Evolutionary conservation across 2,797 vertebrate species (phyloP).

Genomic region (Lepus townsendii): DNA sequence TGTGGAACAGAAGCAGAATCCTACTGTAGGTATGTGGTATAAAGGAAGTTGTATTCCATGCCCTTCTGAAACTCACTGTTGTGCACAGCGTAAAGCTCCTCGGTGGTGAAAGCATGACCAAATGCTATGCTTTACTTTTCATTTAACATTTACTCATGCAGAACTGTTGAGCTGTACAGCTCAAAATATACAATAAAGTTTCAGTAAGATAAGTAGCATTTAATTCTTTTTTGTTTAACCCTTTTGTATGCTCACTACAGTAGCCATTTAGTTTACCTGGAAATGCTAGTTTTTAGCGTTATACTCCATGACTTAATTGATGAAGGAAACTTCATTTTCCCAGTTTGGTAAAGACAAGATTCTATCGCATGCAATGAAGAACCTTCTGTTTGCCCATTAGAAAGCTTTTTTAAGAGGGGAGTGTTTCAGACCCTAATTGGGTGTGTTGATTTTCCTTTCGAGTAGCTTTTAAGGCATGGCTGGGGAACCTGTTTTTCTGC

Average conservation of each 20-base stretch:
- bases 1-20: conserved; percentile 92
- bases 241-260: background rate
- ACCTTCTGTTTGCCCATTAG: conserved; percentile 37
- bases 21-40: conserved; percentile 92
- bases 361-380: background rate
- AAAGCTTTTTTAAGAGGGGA: background rate
- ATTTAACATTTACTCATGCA: conserved; percentile 60
- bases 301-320: conserved; percentile 32
- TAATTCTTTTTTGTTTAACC: conserved; percentile 50
- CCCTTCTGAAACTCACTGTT: conserved; percentile 64
- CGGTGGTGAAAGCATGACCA: conserved; percentile 77
- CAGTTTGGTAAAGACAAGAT: conserved; percentile 20
- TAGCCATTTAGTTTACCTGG: conserved; percentile 10
- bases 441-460: conserved; percentile 45
- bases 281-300: conserved; percentile 55
- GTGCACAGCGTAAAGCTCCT: conserved; percentile 67
- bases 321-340: conserved; percentile 50
- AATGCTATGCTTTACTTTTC: conserved; percentile 75
- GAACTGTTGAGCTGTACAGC: conserved; percentile 43
- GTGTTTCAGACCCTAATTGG: conserved; percentile 9
- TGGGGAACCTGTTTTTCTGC: too few relatives aligned
- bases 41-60: conserved; percentile 67
- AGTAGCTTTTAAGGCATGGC: background rate
- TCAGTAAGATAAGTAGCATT: conserved; percentile 5
- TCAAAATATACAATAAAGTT: conserved; percentile 56